Base-by-base conservation (phyloP, 2,797 vertebrate genomes). In the Karalla daura region DNA sequence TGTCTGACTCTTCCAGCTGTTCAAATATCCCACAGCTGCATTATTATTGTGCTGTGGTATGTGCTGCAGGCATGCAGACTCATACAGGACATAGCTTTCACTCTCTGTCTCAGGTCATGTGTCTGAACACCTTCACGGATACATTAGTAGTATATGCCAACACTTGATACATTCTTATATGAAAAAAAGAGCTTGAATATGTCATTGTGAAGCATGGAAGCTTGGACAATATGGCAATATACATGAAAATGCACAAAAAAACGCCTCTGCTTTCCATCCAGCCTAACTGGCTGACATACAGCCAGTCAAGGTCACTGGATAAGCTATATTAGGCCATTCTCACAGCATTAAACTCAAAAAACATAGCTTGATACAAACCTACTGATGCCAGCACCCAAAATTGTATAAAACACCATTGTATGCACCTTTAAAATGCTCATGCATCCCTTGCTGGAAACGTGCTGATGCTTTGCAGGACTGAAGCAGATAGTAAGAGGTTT, bases 241-340 rank as follows among this genome's bases (percentile, higher is more conserved):
- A 32, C 11, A 56, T 27, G 36, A 33, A 24, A 24, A 43, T 40
- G 28, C 39, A 43, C 33, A 40, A 15, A 20, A 45, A 37, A 41
- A 28, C 11, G 47, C 20, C 27, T 23, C 25, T 7, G 27, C 12
- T 9, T 13, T 47, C 18, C 40, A 46, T 25, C 32, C 15, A 23
- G 23, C 11, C 24, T 61, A 33, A 32, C 44, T 35, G 7, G n/a
- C 49, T 43, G 13, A 46, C 18, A 21, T 58, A 76, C 69, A 85
- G 80, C 66, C 60, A 67, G 71, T 52, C 62, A 18, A 74, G 67
- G 77, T 69, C 50, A 76, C 46, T 43, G 46, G 80, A 86, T 87
- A 84, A 91, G 71, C 80, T 70, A 41, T 43, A 61, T 63, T 86
- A 89, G 75, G 63, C 83, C 69, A 78, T 71, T 80, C 74, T 85